Evolutionary conservation across 2,113 vertebrate genomes (phyloP).

Genomic region (Paraplagusia blochii): DNA sequence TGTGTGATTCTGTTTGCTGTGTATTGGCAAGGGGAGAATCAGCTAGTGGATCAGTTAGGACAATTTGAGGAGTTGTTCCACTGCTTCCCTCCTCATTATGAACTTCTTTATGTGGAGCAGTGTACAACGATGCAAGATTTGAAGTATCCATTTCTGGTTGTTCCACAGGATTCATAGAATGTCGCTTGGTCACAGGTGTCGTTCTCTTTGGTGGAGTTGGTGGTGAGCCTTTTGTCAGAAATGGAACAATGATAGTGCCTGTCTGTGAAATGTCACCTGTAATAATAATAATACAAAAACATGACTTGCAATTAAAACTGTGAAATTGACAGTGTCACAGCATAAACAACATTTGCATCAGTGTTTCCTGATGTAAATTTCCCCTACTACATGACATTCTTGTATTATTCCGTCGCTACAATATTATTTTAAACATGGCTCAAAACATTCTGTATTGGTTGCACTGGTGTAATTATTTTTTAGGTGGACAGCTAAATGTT

Average conservation of each 20-base stretch:
- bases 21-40: slow-evolving; percentile 43
- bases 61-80: not conserved
- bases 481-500: too few species aligned
- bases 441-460: too few species aligned
- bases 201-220: slow-evolving; percentile 87
- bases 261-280: slow-evolving; percentile 82
- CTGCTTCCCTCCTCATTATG: slow-evolving; percentile 12
- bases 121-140: slow-evolving; percentile 1
- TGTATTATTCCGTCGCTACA: too few species aligned
- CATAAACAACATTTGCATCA: too few species aligned
- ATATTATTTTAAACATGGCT: too few species aligned
- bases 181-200: slow-evolving; percentile 71
- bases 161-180: slow-evolving; percentile 45
- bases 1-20: slow-evolving; percentile 19
- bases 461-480: too few species aligned
- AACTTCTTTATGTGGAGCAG: slow-evolving; percentile 23
- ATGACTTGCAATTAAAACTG: not conserved
- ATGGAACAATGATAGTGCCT: slow-evolving; percentile 59
- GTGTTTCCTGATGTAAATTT: too few species aligned
- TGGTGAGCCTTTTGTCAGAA: slow-evolving; percentile 82
- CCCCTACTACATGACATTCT: too few species aligned
- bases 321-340: too few species aligned
- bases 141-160: too few species aligned
- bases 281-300: not conserved
- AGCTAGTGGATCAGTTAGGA: not conserved